Evolutionary conservation across 2,888 invertebrate species (phyloP).

Genomic region (Penaeus monodon): DNA sequence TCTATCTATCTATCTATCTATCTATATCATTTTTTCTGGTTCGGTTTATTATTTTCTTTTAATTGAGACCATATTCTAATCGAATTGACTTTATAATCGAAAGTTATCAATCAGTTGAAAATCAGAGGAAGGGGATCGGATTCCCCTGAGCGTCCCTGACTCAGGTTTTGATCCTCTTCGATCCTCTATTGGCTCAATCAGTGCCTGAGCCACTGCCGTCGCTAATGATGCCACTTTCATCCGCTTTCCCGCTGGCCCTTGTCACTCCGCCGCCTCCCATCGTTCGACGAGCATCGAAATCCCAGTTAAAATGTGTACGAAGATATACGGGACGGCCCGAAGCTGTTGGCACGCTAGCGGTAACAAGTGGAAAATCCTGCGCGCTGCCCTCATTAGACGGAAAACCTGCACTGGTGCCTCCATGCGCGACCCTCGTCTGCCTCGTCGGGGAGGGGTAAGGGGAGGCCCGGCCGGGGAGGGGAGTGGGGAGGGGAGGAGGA

Average conservation of each 20-base stretch:
- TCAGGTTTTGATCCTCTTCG: slow-evolving; percentile 60
- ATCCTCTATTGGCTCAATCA: slow-evolving; percentile 61
- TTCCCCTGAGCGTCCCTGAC: slow-evolving; percentile 45
- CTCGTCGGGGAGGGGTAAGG: neutral
- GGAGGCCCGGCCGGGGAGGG: neutral
- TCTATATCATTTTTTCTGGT: neutral
- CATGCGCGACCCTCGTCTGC: neutral
- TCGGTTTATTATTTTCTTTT: neutral
- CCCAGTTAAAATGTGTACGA: neutral
- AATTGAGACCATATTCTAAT: neutral
- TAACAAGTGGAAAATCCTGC: slow-evolving; percentile 60
- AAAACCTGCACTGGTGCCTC: slow-evolving; percentile 41
- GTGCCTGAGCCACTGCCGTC: slow-evolving; percentile 54
- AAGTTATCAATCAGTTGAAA: slow-evolving; percentile 47
- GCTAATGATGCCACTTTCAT: slow-evolving; percentile 57
- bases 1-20: neutral
- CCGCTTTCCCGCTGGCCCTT: slow-evolving; percentile 30
- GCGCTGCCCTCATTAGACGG: slow-evolving; percentile 38
- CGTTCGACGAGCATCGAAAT: too few species aligned
- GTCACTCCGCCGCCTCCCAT: neutral
- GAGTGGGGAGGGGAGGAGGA: neutral
- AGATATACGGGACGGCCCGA: slow-evolving; percentile 14
- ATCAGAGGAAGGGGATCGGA: slow-evolving; percentile 44
- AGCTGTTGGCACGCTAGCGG: slow-evolving; percentile 8
- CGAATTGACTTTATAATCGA: slow-evolving; percentile 22